These are phyloP conservation scores for Chrysemys picta DNA, from an alignment of 2,113 vertebrate species.

Conservation along the genomic window DNA sequence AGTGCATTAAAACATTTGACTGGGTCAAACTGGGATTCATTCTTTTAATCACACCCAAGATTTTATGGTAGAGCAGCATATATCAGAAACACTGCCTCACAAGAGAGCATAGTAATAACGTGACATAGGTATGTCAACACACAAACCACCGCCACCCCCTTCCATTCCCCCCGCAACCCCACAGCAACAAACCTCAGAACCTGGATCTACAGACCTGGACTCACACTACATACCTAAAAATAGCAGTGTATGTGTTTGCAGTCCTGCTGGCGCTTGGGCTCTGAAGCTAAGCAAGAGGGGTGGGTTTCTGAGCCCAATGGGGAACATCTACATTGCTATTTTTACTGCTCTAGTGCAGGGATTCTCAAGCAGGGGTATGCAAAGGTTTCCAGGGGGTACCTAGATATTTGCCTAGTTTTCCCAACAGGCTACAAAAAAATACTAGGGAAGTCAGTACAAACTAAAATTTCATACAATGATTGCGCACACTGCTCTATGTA, in stretches of 20 bases:
- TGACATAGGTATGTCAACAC: no score
- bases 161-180: no score
- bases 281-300: neutral
- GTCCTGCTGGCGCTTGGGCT: neutral
- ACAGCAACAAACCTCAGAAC: no score
- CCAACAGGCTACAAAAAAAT: no score
- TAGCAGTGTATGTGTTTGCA: neutral
- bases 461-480: no score
- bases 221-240: neutral
- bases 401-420: no score
- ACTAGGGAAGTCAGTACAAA: no score
- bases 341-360: neutral
- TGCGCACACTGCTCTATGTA: no score
- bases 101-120: neutral
- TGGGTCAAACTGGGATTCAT: neutral
- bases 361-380: no score
- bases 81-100: neutral
- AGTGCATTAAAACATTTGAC: neutral
- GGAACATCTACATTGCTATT: neutral
- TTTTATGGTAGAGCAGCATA: neutral
- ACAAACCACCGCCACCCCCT: no score
- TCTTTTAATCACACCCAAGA: neutral
- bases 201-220: no score
- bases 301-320: neutral
- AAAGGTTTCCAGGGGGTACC: no score